These are phyloP conservation scores for Adoxophyes honmai DNA, from an alignment of 1,140 invertebrate species.

Conservation along the genomic window DNA sequence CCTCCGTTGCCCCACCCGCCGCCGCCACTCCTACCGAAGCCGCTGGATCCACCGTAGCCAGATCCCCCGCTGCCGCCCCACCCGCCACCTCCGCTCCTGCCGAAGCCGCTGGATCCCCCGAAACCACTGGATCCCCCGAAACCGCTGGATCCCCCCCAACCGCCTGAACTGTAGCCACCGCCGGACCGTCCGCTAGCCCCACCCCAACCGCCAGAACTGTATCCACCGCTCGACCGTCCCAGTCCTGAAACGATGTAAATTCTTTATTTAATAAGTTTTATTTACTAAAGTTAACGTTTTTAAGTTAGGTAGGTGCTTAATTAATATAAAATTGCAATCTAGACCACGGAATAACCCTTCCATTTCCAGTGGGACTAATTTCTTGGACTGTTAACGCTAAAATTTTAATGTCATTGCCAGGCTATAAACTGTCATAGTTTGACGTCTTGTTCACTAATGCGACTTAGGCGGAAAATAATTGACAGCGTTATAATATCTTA, in stretches of 20 bases:
- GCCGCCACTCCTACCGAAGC: not conserved
- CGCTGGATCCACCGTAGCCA: not conserved
- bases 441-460: no score
- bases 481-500: no score
- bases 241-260: slow-evolving; percentile 3
- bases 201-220: not conserved
- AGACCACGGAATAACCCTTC: no score
- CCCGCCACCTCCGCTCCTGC: not conserved
- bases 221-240: not conserved
- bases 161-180: not conserved
- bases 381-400: no score
- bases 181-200: slow-evolving; percentile 13
- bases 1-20: not conserved
- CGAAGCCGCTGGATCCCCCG: not conserved
- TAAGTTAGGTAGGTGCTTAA: no score
- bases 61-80: not conserved
- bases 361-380: no score
- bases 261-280: no score
- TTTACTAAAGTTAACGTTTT: no score
- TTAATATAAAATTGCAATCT: no score
- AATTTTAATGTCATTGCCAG: no score
- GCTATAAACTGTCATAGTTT: no score
- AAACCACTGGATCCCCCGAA: not conserved
- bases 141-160: not conserved
- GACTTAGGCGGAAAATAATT: no score